phyloP scores from a whole-genome alignment of 2,797 vertebrate genomes.

The Enteromius anoplus region DNA sequence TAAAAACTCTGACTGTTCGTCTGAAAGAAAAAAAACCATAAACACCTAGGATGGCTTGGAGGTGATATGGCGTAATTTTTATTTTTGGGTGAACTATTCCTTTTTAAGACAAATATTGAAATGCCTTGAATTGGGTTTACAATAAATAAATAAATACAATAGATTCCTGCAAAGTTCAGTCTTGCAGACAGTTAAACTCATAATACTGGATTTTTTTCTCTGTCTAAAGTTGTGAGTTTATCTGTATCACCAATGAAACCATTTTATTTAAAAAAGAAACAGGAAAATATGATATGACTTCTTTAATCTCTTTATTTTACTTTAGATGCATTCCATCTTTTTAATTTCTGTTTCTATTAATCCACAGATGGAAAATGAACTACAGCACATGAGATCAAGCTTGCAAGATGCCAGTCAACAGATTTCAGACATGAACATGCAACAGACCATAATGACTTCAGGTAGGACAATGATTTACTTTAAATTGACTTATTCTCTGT shows the following conservation, averaged over 20 bases:
- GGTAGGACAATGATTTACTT: slow-evolving; percentile 62
- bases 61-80: background rate
- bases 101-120: background rate
- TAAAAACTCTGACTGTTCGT: too few species aligned
- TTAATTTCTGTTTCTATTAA: background rate
- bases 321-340: background rate
- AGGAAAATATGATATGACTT: background rate
- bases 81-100: background rate
- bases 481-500: background rate
- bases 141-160: too few species aligned
- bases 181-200: background rate
- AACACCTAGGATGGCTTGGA: background rate
- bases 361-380: slow-evolving; percentile 71
- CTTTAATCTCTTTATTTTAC: background rate
- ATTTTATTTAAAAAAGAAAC: background rate
- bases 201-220: background rate
- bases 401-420: slow-evolving; percentile 72
- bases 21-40: background rate
- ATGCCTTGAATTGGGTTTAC: background rate
- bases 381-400: slow-evolving; percentile 59
- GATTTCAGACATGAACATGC: slow-evolving; percentile 75
- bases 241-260: too few species aligned
- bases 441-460: slow-evolving; percentile 77
- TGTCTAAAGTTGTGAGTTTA: background rate
- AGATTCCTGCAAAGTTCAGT: too few species aligned